Evolutionary conservation across 2,113 vertebrate species (phyloP).

Genomic region (Tursiops truncatus): DNA sequence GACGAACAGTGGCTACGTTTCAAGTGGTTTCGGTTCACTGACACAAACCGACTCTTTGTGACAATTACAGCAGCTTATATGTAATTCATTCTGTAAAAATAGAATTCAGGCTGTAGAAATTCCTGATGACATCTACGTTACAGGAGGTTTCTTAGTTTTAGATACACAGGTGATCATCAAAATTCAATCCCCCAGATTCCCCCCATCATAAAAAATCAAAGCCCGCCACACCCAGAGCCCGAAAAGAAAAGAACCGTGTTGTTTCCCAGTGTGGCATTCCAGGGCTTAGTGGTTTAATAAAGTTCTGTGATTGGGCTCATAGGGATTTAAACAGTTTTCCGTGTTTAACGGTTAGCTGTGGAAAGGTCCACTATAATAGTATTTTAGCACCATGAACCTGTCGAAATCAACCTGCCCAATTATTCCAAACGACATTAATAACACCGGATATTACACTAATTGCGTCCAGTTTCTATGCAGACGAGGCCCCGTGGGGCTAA

Average conservation of each 20-base stretch:
- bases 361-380: conserved; percentile 84
- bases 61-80: fast-evolving
- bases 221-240: fast-evolving
- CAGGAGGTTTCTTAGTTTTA: not conserved
- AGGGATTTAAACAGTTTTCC: conserved; percentile 81
- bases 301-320: conserved; percentile 82
- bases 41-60: fast-evolving
- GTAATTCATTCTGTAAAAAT: not conserved
- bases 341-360: conserved; percentile 81
- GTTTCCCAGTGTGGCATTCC: conserved; percentile 18
- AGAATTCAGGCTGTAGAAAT: not conserved
- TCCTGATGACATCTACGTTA: fast-evolving
- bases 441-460: conserved; percentile 86
- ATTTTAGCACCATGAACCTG: conserved; percentile 88
- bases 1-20: fast-evolving
- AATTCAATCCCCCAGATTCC: fast-evolving
- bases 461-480: conserved; percentile 88
- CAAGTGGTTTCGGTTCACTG: not conserved
- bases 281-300: conserved; percentile 66
- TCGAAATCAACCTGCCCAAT: conserved; percentile 88
- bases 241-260: not conserved
- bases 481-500: conserved; percentile 83
- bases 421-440: conserved; percentile 87
- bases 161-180: not conserved
- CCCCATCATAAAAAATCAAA: conserved; percentile 8